phyloP scores from a whole-genome alignment of 2,113 vertebrate species.

The Cricetomys ansorgei region DNA sequence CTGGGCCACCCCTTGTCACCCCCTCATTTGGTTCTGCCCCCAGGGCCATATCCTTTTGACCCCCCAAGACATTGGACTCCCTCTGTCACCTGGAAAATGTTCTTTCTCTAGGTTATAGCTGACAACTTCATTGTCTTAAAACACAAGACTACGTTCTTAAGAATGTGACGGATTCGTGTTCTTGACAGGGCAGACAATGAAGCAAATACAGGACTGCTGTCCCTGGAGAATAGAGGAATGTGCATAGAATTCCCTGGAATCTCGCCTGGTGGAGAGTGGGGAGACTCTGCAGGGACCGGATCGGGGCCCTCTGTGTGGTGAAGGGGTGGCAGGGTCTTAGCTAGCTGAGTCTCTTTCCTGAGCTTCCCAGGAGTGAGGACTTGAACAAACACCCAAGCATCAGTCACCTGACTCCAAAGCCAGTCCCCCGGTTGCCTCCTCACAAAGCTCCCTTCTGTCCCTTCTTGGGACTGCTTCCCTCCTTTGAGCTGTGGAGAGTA shows the following conservation, averaged over 20 bases:
- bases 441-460: background rate
- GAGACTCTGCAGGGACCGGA: background rate
- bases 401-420: constrained; percentile 58
- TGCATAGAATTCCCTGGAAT: background rate
- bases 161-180: background rate
- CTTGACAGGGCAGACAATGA: constrained; percentile 33
- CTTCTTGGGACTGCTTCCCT: background rate
- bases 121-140: constrained; percentile 53
- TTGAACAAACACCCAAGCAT: constrained; percentile 26
- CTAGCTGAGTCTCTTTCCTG: constrained; percentile 33
- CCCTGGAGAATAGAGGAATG: constrained; percentile 14
- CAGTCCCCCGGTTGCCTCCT: background rate
- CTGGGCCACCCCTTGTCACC: background rate
- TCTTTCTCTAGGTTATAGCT: background rate
- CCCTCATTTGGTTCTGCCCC: constrained; percentile 20
- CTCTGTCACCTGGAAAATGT: constrained; percentile 37
- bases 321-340: constrained; percentile 40
- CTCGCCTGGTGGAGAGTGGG: background rate
- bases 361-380: constrained; percentile 22
- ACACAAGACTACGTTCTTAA: background rate
- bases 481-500: constrained; percentile 8
- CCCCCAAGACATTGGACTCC: background rate
- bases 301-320: too few species aligned
- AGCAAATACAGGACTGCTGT: background rate
- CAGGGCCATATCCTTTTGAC: constrained; percentile 33